Percentiles rank a stretch among this genome's conserved stretches.
Conservation (phyloP, 2,888 invertebrate genomes). For the Acrobeloides nanus region DNA sequence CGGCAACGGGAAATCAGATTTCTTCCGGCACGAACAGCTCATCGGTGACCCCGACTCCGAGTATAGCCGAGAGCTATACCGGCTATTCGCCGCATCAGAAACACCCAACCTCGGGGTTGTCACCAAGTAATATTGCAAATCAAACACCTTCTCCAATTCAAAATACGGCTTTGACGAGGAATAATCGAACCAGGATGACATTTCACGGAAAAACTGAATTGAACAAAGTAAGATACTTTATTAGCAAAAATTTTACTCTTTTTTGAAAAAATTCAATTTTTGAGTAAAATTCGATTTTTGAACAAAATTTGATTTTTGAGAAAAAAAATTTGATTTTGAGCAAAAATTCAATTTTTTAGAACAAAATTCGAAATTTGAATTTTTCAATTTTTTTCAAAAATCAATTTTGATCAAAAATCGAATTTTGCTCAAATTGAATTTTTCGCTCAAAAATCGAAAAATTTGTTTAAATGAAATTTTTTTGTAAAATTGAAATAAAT, state of each 20-base stretch:
- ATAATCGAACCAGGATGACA: slow-evolving; percentile 50
- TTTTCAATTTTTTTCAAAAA: slow-evolving; percentile 5
- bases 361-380: no score
- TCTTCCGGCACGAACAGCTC: slow-evolving; percentile 9
- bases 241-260: no score
- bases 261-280: no score
- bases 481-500: no score
- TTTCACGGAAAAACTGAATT: slow-evolving; percentile 54
- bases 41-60: not conserved
- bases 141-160: slow-evolving; percentile 4
- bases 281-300: no score
- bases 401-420: not conserved
- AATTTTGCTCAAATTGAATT: no score
- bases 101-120: not conserved
- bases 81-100: not conserved
- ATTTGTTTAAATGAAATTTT: no score
- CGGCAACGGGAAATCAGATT: slow-evolving; percentile 41
- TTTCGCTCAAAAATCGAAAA: no score
- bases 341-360: no score
- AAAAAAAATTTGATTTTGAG: no score
- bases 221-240: slow-evolving; percentile 32
- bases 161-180: slow-evolving; percentile 32
- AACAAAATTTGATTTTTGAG: no score
- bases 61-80: not conserved
- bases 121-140: not conserved